Percentiles rank a stretch among this genome's conserved stretches.
phyloP scores from a whole-genome alignment of 1,140 invertebrate genomes.

The Metopolophium dirhodum region DNA sequence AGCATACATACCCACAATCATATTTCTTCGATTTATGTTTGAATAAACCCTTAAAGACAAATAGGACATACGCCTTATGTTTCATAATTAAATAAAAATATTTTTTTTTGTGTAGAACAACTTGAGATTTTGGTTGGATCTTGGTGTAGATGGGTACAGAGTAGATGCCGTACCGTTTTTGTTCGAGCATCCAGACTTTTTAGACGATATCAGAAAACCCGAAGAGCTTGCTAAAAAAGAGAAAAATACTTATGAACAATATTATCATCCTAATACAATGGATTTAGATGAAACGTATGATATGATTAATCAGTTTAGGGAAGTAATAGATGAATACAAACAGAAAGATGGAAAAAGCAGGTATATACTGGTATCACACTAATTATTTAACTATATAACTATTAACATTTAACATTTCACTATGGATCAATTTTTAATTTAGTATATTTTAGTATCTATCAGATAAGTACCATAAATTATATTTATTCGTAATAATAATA shows the following conservation, averaged over 20 bases:
- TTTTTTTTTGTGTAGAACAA: conserved; percentile 62
- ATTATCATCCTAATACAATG: conserved; percentile 70
- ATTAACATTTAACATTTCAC: background rate
- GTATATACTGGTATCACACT: background rate
- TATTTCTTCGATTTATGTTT: background rate
- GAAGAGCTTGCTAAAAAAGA: background rate
- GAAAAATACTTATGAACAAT: conserved; percentile 20
- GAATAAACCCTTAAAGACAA: background rate
- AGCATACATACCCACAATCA: background rate
- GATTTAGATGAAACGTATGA: conserved; percentile 70
- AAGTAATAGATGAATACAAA: conserved; percentile 69
- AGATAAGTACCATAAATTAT: background rate
- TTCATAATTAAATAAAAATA: background rate
- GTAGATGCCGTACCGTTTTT: conserved; percentile 69
- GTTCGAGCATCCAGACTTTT: conserved; percentile 63
- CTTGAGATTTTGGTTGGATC: conserved; percentile 70
- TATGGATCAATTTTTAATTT: background rate
- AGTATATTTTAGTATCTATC: background rate
- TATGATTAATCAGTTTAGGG: conserved; percentile 71
- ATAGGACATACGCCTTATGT: background rate
- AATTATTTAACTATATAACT: background rate
- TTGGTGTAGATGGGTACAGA: conserved; percentile 75
- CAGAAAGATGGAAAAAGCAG: conserved; percentile 56
- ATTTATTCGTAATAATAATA: background rate
- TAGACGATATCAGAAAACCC: conserved; percentile 61